phyloP scores from a whole-genome alignment of 2,888 invertebrate genomes.

The Euplagia quadripunctaria region DNA sequence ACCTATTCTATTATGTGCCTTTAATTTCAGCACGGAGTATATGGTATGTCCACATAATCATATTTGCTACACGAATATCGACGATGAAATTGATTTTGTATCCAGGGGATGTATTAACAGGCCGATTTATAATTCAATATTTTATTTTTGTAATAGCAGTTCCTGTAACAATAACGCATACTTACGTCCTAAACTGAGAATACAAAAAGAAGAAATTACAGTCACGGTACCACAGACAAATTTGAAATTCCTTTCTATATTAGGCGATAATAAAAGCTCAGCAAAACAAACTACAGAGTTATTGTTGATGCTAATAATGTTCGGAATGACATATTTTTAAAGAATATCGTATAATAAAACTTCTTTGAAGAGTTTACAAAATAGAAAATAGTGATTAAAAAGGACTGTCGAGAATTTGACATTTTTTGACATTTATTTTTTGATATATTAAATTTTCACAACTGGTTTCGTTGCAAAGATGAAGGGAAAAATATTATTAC shows the following conservation, averaged over 20 bases:
- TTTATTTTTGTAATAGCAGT: constrained; percentile 62
- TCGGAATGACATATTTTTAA: neutral
- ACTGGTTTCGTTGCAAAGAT: constrained; percentile 32
- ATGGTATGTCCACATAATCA: constrained; percentile 66
- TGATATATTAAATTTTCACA: constrained; percentile 8
- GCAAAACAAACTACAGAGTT: neutral
- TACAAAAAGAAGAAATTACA: constrained; percentile 9
- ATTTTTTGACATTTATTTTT: constrained; percentile 5
- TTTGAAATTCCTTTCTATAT: neutral
- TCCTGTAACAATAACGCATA: constrained; percentile 60
- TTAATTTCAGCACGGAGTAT: constrained; percentile 65
- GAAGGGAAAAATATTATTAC: constrained; percentile 41
- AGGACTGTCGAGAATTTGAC: constrained; percentile 2
- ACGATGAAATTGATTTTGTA: constrained; percentile 60
- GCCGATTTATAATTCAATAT: constrained; percentile 67
- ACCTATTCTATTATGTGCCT: neutral
- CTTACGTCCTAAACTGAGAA: constrained; percentile 30
- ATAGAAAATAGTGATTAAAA: constrained; percentile 1
- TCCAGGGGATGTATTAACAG: constrained; percentile 69
- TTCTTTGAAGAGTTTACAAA: neutral
- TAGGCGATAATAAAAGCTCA: neutral
- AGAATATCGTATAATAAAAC: neutral
- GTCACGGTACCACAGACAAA: constrained; percentile 4
- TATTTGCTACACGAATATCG: constrained; percentile 69
- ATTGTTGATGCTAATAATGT: neutral